Evolutionary conservation across 2,888 invertebrate species (phyloP), one percentile per base, ranked within the genome.

Genomic region (Nomada fabriciana): DNA sequence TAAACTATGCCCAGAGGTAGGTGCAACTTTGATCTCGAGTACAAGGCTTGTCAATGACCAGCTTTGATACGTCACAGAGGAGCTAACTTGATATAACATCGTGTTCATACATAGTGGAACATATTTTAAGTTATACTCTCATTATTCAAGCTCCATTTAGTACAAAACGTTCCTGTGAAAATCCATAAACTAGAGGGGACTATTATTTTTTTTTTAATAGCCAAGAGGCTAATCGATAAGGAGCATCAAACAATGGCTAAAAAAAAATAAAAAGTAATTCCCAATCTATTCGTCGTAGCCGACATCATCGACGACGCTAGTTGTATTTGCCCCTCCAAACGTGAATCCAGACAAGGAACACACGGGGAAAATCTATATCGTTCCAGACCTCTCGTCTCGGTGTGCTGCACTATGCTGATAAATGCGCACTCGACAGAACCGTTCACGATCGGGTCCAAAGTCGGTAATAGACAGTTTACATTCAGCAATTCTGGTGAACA

Each of bases 401-500:
- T 70, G 71, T 43, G 47, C 69, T 52, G 63, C 50, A 68, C 60
- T 72, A 68, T 72, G 64, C 81, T 87, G 84, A 87, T 82, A 80
- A 86, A 83, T 76, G 87, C 77, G 9, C 60, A 42, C 64, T 42
- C 80, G 59, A 78, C 74, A 80, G 76, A 80, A 83, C 68, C 82
- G 76, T 68, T 60, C 69, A 73, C 68, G 82, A 82, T 82, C 77
- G 73, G 70, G 50, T 59, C 53, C 36, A 63, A 59, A 65, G 69
- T 69, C 81, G 59, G 73, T 85, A 89, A 88, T 85, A 80, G 89
- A 88, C 89, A 87, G 89, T 89, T 89, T 88, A 89, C 89, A 88
- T 88, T 85, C 81, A 70, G 80, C 85, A 83, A 88, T 88, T 75
- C 82, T 76, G 74, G 71, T 64, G 89, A 79, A 87, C 87, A 83